phyloP scores from a whole-genome alignment of 2,113 vertebrate species.

The Psilopsiagon aurifrons region DNA sequence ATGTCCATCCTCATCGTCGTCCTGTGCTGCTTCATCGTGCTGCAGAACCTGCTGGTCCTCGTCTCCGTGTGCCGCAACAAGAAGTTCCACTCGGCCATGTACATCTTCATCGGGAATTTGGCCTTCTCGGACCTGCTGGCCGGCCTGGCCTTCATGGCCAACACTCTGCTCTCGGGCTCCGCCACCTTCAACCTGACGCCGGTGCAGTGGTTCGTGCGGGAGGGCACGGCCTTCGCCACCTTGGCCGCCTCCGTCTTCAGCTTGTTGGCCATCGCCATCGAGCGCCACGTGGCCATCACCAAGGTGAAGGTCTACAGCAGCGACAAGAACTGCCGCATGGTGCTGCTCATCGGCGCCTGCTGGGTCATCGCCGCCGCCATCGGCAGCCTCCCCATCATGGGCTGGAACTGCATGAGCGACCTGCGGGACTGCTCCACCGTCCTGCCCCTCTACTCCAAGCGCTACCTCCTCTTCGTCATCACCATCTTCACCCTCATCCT shows the following conservation, averaged over 20 bases:
- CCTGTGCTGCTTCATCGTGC: slow-evolving; percentile 88
- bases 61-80: slow-evolving; percentile 89
- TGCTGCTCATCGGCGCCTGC: slow-evolving; percentile 91
- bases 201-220: slow-evolving; percentile 91
- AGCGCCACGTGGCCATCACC: slow-evolving; percentile 91
- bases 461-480: slow-evolving; percentile 89
- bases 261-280: slow-evolving; percentile 93
- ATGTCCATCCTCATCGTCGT: slow-evolving; percentile 80
- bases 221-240: slow-evolving; percentile 92
- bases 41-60: slow-evolving; percentile 93
- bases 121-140: slow-evolving; percentile 92
- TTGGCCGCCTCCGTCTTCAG: slow-evolving; percentile 93
- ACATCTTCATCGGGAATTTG: slow-evolving; percentile 94
- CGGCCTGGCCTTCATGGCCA: slow-evolving; percentile 88
- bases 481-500: slow-evolving; percentile 90
- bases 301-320: slow-evolving; percentile 90
- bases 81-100: slow-evolving; percentile 96
- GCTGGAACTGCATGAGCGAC: slow-evolving; percentile 93
- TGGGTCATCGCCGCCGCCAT: slow-evolving; percentile 90
- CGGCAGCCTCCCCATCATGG: slow-evolving; percentile 90
- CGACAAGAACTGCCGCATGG: slow-evolving; percentile 89
- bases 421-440: slow-evolving; percentile 85
- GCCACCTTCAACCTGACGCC: slow-evolving; percentile 83
- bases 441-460: slow-evolving; percentile 91
- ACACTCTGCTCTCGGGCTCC: slow-evolving; percentile 86